A percentile compares a stretch with the other conserved stretches of the same genome.
phyloP scores from a whole-genome alignment of 2,797 vertebrate species.

The Hylomyscus alleni region DNA sequence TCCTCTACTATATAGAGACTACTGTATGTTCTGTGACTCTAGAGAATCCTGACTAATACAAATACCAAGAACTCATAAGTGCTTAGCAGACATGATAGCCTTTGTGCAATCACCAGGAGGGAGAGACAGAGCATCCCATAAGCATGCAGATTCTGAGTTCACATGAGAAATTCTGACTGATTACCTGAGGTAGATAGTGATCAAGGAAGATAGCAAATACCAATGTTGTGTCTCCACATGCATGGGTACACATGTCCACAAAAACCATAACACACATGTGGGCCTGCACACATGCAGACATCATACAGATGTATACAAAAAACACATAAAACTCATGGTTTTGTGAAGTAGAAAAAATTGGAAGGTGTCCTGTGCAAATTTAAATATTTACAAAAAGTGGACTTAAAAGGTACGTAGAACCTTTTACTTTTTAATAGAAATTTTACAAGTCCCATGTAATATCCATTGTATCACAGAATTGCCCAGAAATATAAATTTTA shows the following conservation, averaged over 20 bases:
- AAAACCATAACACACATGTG: not conserved
- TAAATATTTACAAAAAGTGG: not conserved
- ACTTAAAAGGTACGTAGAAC: not conserved
- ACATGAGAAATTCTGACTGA: not conserved
- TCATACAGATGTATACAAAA: not conserved
- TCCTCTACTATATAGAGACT: no score
- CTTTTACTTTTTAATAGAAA: not conserved
- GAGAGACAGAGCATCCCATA: not conserved
- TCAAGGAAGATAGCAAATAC: not conserved
- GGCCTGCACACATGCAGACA: not conserved
- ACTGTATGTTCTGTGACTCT: no score
- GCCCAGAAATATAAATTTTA: not conserved
- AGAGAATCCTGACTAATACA: no score
- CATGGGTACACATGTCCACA: not conserved
- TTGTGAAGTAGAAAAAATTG: not conserved
- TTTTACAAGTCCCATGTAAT: not conserved
- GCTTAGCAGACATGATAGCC: not conserved
- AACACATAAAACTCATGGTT: not conserved
- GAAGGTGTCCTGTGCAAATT: not conserved
- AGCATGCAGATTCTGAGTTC: not conserved
- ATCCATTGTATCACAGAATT: not conserved
- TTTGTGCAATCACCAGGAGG: not conserved
- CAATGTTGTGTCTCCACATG: not conserved
- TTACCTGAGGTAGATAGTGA: not conserved
- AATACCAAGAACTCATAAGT: no score